Conservation (phyloP, 1,140 invertebrate species). For the Hermetia illucens region DNA sequence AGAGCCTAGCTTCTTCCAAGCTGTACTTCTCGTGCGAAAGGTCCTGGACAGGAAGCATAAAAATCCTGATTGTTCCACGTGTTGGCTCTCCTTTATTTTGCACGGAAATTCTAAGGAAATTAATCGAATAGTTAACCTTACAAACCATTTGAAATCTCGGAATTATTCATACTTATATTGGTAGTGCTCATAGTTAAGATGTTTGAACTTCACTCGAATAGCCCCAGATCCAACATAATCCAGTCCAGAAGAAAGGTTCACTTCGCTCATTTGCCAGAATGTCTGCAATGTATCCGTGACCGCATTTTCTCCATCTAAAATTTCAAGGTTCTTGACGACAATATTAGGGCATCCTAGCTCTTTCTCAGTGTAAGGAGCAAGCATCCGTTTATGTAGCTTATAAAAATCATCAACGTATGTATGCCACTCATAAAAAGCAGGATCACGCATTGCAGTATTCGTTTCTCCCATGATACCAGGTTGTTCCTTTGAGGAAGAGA, state of each 20-base stretch:
- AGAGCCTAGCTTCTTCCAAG: too few relatives aligned
- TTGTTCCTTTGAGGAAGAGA: too few relatives aligned
- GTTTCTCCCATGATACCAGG: too few relatives aligned
- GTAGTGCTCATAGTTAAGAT: too few relatives aligned
- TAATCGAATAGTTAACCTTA: too few relatives aligned
- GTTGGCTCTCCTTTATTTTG: too few relatives aligned
- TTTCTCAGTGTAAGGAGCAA: constrained; percentile 38
- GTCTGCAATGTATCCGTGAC: constrained; percentile 40
- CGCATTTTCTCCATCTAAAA: constrained; percentile 28
- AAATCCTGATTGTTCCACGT: too few relatives aligned
- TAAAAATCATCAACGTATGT: constrained; percentile 60
- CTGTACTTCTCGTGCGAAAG: too few relatives aligned
- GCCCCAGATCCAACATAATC: constrained; percentile 53
- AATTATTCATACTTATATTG: too few relatives aligned
- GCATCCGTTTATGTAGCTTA: constrained; percentile 48
- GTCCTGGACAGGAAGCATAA: too few relatives aligned
- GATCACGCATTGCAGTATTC: constrained; percentile 60
- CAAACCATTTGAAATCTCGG: too few relatives aligned
- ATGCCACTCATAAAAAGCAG: constrained; percentile 68
- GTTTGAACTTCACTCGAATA: constrained; percentile 31
- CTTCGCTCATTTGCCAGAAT: constrained; percentile 51
- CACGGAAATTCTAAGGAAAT: too few relatives aligned
- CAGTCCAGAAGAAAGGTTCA: constrained; percentile 52
- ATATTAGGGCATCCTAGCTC: constrained; percentile 40
- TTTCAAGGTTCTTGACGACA: constrained; percentile 32